Evolutionary conservation across 2,113 vertebrate species (phyloP), one percentile per base, ranked within the genome.

Genomic region (Todiramphus chloris): DNA sequence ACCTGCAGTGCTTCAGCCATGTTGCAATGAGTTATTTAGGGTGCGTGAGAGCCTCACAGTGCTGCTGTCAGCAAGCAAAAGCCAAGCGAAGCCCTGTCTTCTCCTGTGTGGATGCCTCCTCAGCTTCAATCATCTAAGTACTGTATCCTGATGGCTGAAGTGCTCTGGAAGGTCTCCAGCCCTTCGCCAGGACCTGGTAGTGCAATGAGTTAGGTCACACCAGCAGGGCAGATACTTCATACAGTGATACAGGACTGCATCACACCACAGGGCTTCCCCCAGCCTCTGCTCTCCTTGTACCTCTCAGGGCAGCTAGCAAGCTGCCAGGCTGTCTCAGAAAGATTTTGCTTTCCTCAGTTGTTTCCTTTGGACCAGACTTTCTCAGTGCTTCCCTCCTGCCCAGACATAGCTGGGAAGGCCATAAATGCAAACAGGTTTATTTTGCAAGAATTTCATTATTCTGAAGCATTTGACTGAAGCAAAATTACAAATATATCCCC

Each of bases 61-160:
- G 28, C 64, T 87, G 70, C 77, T 79, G 83, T 84, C 92, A 96
- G 89, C 89, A 95, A 89, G 67, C 16, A 80, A 58, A 90, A 83
- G 37, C 9, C 44, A 39, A 91, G 39, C 20, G 82, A 15, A 77
- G 53, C 48, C 62, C 83, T 80, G 33, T 28, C 67, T 75, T 13
- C 62, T 62, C 35, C 66, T 5, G 1, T 23, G 41, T 39, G 63
- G 77, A 19, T 89, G 44, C 30, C 37, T 81, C 59, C 80, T 82
- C 5, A 2, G 20, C 80, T 82, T 21, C 56, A 10, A 50, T 85
- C 74, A 69, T 58, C n/a, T 30, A n/a, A 30, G 14, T 48, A 35
- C 31, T 15, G 33, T 11, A 39, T 53, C 64, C 43, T 84, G 18
- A 28, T 4, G 16, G 46, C 13, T 72, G 83, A 87, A 93, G 79